Evolutionary conservation across 1,140 invertebrate species (phyloP), one percentile per base, ranked within the genome.

Genomic region (Uloborus diversus): DNA sequence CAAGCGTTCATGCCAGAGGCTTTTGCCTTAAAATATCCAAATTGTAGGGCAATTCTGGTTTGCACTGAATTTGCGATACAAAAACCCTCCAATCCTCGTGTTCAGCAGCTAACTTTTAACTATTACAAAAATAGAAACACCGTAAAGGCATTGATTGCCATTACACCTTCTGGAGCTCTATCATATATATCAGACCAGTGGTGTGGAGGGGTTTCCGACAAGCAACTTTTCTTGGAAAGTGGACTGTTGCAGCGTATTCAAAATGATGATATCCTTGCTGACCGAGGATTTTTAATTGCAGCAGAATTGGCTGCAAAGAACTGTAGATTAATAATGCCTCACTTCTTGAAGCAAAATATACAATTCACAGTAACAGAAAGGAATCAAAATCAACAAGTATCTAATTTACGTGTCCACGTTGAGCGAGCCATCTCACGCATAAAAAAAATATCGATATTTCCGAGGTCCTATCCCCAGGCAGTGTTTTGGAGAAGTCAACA

Each of bases 351-450:
- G n/a, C n/a, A n/a, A n/a, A n/a, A n/a, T n/a, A n/a, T n/a, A n/a
- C n/a, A n/a, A n/a, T n/a, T n/a, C n/a, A n/a, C n/a, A n/a, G n/a
- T n/a, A n/a, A n/a, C n/a, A n/a, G n/a, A n/a, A n/a, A 56, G 23
- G 51, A n/a, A n/a, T n/a, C n/a, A 56, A 11, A 56, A 56, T 20
- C 11, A 56, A 56, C 11, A 56, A 56, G 51, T 56, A 56, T 56
- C 51, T 5, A 56, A 56, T 56, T 20, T 56, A 20, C 11, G 51
- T 14, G 51, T 56, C 5, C 51, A 56, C 23, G 51, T 56, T 11
- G 51, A 56, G 23, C 11, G 51, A 56, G 51, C 51, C 7, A 56
- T 56, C 5, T 56, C 51, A 9, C 11, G 51, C 11, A 56, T 56
- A 56, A 56, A 14, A 56, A n/a, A n/a, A n/a, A n/a, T n/a, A n/a